Conservation (phyloP, 1,140 invertebrate species). For the Drosophila watanabei region DNA sequence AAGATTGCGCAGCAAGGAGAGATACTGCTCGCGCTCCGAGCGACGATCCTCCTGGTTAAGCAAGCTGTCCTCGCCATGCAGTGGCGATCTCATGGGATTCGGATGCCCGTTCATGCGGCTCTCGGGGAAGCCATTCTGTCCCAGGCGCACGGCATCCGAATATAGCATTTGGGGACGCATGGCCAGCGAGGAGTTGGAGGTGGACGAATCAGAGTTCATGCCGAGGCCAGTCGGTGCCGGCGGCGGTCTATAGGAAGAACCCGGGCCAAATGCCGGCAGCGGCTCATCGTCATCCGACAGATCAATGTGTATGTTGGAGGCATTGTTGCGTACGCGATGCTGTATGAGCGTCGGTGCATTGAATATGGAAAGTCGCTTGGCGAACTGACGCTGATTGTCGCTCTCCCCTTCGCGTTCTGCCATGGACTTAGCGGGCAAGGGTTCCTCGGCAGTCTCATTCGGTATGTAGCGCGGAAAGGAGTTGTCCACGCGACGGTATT, state of each 20-base stretch:
- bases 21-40: slow-evolving; percentile 54
- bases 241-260: background rate
- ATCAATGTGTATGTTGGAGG: slow-evolving; percentile 24
- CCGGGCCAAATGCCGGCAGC: background rate
- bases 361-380: slow-evolving; percentile 62
- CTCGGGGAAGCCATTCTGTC: slow-evolving; percentile 52
- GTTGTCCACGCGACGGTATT: slow-evolving; percentile 77
- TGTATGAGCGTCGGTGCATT: slow-evolving; percentile 33
- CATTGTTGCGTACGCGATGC: slow-evolving; percentile 28
- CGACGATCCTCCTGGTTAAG: slow-evolving; percentile 41
- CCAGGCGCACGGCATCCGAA: slow-evolving; percentile 61
- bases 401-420: slow-evolving; percentile 8
- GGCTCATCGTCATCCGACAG: slow-evolving; percentile 56
- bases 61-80: slow-evolving; percentile 20
- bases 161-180: slow-evolving; percentile 41
- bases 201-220: background rate
- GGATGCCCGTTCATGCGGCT: slow-evolving; percentile 19
- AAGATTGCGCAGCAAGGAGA: slow-evolving; percentile 43
- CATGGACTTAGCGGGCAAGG: slow-evolving; percentile 21
- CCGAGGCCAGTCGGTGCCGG: too few relatives aligned
- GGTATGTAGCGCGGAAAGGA: slow-evolving; percentile 76
- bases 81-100: background rate
- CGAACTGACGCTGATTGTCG: background rate
- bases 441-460: slow-evolving; percentile 59
- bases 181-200: background rate